phyloP scores from a whole-genome alignment of 2,888 invertebrate genomes.

The Agrochola circellaris region DNA sequence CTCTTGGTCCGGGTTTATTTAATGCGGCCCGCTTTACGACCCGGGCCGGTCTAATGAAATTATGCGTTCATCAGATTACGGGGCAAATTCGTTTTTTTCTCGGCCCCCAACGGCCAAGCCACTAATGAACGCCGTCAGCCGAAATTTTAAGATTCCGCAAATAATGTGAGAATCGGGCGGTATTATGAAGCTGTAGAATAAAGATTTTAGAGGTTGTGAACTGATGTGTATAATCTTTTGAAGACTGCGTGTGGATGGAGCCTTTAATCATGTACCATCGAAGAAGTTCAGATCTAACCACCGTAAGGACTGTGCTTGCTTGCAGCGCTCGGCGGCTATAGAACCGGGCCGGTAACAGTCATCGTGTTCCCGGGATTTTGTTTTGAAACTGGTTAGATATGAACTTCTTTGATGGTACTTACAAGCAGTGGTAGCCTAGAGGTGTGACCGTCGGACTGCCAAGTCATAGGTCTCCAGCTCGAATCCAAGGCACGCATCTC shows the following conservation, averaged over 20 bases:
- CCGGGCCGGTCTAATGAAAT: constrained; percentile 64
- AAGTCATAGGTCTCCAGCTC: too few species aligned
- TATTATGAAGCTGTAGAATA: neutral
- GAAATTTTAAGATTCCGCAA: constrained; percentile 57
- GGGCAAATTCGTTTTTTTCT: constrained; percentile 56
- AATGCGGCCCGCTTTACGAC: constrained; percentile 60
- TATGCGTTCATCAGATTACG: constrained; percentile 68
- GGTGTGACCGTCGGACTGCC: too few species aligned
- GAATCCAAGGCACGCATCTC: too few species aligned
- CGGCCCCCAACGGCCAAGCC: constrained; percentile 21
- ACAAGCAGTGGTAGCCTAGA: too few species aligned
- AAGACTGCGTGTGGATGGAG: neutral
- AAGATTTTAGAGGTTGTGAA: neutral
- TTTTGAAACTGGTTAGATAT: too few species aligned
- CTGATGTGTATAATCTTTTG: neutral
- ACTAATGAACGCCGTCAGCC: constrained; percentile 63
- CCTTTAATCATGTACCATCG: neutral
- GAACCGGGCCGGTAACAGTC: too few species aligned
- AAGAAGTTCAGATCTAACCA: too few species aligned
- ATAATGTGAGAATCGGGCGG: constrained; percentile 36
- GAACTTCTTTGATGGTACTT: too few species aligned
- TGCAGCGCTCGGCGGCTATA: too few species aligned
- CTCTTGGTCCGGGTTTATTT: constrained; percentile 59
- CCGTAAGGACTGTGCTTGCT: too few species aligned
- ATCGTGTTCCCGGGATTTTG: too few species aligned